Percentiles rank a stretch among this genome's conserved stretches.
These are phyloP conservation scores for Platichthys stellatus DNA, from an alignment of 2,113 vertebrate species.

Conservation along the genomic window DNA sequence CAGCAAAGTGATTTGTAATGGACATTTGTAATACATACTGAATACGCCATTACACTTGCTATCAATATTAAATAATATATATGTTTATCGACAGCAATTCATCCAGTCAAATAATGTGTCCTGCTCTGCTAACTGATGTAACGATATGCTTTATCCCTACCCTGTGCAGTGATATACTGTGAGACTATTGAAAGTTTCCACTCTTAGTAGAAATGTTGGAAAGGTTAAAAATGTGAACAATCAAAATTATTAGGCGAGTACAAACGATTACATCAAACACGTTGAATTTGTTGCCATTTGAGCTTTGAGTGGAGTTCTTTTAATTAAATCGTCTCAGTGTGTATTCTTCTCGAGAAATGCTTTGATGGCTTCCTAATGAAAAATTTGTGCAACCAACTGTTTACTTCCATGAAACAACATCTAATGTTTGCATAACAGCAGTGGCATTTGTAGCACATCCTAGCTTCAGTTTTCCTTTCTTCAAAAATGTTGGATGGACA, in stretches of 20 bases:
- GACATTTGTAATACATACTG: no score
- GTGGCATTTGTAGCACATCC: neutral
- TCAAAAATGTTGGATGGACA: neutral
- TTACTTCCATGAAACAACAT: neutral
- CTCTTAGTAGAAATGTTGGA: no score
- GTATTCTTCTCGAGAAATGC: neutral
- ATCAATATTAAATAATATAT: neutral
- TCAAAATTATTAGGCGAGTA: no score
- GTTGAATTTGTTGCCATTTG: neutral
- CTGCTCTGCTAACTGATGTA: no score
- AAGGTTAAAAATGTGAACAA: no score
- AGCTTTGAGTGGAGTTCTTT: neutral
- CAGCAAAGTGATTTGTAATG: no score
- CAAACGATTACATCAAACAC: no score
- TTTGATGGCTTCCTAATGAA: neutral
- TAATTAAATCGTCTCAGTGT: neutral
- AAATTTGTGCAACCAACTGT: neutral
- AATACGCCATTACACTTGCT: neutral
- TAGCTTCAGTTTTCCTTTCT: neutral
- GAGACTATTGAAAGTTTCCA: no score
- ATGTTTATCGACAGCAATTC: neutral
- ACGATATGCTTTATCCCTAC: neutral
- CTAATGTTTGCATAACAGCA: neutral
- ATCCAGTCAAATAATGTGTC: neutral
- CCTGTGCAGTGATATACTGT: neutral